These are phyloP conservation scores for Schlechtendalia chinensis DNA, from an alignment of 1,140 invertebrate species.

Conservation along the genomic window DNA sequence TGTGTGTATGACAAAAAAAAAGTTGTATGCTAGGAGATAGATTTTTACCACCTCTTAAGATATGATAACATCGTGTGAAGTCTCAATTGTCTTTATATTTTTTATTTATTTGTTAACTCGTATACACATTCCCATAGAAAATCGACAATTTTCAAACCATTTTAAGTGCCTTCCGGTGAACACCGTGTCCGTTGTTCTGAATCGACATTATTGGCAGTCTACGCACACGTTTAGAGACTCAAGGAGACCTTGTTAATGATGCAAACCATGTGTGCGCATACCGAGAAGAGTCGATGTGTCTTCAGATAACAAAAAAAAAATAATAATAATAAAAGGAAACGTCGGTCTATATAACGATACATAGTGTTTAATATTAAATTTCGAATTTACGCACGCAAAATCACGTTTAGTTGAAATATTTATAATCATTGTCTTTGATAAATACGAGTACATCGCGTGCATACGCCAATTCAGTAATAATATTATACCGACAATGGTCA, in stretches of 20 bases:
- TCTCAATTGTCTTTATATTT: too few relatives aligned
- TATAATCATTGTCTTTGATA: constrained; percentile 5
- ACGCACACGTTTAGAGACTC: background rate
- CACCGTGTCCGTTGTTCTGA: background rate
- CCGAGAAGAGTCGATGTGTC: too few relatives aligned
- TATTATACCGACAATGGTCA: background rate
- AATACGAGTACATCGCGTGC: background rate
- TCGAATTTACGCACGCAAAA: constrained; percentile 22
- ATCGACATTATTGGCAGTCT: constrained; percentile 24
- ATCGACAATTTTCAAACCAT: background rate
- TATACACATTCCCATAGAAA: background rate
- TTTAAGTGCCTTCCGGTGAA: constrained; percentile 16
- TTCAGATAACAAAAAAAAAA: too few relatives aligned
- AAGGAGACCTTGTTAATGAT: constrained; percentile 32
- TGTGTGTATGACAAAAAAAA: too few relatives aligned
- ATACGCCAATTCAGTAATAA: background rate
- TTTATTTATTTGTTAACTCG: too few relatives aligned
- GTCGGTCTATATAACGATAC: background rate
- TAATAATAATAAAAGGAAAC: background rate
- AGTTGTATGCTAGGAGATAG: too few relatives aligned
- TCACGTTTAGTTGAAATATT: constrained; percentile 23
- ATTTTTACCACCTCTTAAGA: too few relatives aligned
- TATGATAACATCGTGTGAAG: too few relatives aligned
- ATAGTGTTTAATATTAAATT: constrained; percentile 1
- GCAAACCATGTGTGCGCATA: background rate